These are phyloP conservation scores for Bombus pyrosoma DNA, from an alignment of 1,140 invertebrate species.

Conservation along the genomic window DNA sequence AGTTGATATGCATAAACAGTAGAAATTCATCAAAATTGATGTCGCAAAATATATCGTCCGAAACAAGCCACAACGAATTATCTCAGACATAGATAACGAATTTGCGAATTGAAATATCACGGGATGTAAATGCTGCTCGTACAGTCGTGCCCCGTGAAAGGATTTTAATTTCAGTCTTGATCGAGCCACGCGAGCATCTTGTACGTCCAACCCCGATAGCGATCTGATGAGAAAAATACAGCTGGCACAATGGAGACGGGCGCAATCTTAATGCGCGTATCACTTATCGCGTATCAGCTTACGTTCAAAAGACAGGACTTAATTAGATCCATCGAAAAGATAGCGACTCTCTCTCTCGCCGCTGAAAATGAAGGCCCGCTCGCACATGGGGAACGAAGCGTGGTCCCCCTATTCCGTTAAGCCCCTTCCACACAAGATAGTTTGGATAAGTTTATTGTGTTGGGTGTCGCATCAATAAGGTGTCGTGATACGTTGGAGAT, in stretches of 20 bases:
- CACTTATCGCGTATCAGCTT: constrained; percentile 38
- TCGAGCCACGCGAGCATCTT: background rate
- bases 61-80: background rate
- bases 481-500: background rate
- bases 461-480: background rate
- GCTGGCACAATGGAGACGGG: constrained; percentile 26
- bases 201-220: constrained; percentile 1
- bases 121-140: background rate
- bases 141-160: background rate
- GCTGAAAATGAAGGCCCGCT: constrained; percentile 16
- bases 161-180: constrained; percentile 37
- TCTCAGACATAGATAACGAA: background rate
- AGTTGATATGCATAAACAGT: too few species aligned
- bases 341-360: constrained; percentile 4
- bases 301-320: constrained; percentile 44
- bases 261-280: constrained; percentile 33
- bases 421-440: background rate
- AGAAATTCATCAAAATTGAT: too few species aligned
- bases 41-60: background rate
- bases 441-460: background rate
- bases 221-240: constrained; percentile 41
- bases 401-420: background rate
- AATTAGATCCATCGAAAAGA: constrained; percentile 44
- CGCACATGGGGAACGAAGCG: background rate
- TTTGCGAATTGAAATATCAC: constrained; percentile 12